Percentiles rank a stretch among this genome's conserved stretches.
These are phyloP conservation scores for Leptocoma aspasia DNA, from an alignment of 2,113 vertebrate genomes.

Conservation along the genomic window DNA sequence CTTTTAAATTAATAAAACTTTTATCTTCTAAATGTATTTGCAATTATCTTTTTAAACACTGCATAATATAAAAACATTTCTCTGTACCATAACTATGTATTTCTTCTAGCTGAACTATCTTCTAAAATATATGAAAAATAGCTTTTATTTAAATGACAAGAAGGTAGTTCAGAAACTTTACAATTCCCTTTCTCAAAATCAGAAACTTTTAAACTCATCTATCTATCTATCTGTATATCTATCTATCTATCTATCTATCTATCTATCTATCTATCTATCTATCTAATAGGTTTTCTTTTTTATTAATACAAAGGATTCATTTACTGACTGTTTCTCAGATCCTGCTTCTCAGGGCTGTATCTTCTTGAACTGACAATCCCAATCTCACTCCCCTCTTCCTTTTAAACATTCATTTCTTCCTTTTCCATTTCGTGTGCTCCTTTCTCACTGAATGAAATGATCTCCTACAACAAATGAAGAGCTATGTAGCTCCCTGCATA, in stretches of 20 bases:
- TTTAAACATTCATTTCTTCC: not conserved
- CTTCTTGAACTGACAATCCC: not conserved
- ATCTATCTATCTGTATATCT: not conserved
- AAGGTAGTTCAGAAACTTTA: not conserved
- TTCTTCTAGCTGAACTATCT: not conserved
- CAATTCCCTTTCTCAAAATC: not conserved
- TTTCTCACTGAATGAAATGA: not conserved
- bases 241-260: not conserved
- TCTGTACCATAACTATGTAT: not conserved
- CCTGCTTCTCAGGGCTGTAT: not conserved
- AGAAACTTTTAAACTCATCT: not conserved
- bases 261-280: not conserved
- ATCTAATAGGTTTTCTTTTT: not conserved
- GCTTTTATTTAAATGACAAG: not conserved
- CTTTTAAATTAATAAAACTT: not conserved
- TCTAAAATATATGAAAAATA: not conserved
- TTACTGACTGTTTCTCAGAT: not conserved
- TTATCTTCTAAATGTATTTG: not conserved
- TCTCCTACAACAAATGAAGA: not conserved
- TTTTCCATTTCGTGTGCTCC: not conserved
- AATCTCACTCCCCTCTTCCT: not conserved
- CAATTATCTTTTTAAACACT: not conserved
- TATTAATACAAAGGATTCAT: not conserved
- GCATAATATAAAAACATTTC: not conserved
- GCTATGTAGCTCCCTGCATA: not conserved